Percentiles rank a stretch among this genome's conserved stretches.
These are phyloP conservation scores for Scaptomyza caliginosa DNA, from an alignment of 2,888 invertebrate species.

Conservation along the genomic window DNA sequence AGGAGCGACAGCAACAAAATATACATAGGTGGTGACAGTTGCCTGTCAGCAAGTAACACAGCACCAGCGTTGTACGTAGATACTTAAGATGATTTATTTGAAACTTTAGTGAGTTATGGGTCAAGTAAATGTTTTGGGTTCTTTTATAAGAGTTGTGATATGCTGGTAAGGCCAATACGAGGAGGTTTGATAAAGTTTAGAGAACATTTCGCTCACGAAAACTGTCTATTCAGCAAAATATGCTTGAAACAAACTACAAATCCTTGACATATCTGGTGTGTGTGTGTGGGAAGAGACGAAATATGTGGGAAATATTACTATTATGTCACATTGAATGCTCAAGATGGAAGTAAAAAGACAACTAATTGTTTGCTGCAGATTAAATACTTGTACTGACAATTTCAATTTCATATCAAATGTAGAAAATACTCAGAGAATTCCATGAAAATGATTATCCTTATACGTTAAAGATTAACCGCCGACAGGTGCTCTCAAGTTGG, in stretches of 20 bases:
- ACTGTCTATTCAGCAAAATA: no score
- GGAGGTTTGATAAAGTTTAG: neutral
- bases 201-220: no score
- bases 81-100: constrained; percentile 45
- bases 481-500: constrained; percentile 52
- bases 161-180: no score
- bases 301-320: neutral
- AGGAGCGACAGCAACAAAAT: constrained; percentile 29
- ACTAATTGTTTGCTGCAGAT: neutral
- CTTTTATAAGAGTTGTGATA: neutral
- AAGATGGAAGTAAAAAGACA: neutral
- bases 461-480: constrained; percentile 12
- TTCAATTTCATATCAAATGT: neutral
- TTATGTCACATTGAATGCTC: neutral
- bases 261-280: neutral
- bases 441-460: neutral
- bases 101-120: neutral
- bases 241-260: no score
- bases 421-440: neutral
- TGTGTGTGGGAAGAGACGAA: neutral
- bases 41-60: constrained; percentile 75
- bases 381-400: neutral
- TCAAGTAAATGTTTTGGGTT: neutral
- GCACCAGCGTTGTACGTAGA: neutral
- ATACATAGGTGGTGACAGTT: constrained; percentile 73